A percentile compares a stretch with the other conserved stretches of the same genome.
These are phyloP conservation scores for Cavia porcellus DNA, from an alignment of 2,113 vertebrate species.

Conservation along the genomic window DNA sequence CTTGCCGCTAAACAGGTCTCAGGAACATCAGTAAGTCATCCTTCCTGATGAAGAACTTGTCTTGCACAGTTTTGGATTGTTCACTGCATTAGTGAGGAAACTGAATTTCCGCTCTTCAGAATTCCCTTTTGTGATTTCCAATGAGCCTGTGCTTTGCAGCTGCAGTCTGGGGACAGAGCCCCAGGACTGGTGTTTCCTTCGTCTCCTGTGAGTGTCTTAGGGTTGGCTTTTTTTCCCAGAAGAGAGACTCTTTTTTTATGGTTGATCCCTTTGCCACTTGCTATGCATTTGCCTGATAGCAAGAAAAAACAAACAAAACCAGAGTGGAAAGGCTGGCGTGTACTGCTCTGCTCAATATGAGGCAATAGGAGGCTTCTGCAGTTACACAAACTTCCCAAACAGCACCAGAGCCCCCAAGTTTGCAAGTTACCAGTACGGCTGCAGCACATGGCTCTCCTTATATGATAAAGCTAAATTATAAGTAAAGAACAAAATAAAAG, in stretches of 20 bases:
- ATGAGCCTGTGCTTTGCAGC: conserved; percentile 1
- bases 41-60: background rate
- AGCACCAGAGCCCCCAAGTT: conserved; percentile 66
- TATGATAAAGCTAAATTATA: no score
- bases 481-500: no score
- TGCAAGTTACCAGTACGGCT: conserved; percentile 51
- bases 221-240: conserved; percentile 40
- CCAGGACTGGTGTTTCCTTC: background rate
- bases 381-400: conserved; percentile 49
- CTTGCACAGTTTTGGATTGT: background rate
- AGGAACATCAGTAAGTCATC: background rate
- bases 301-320: conserved; percentile 13
- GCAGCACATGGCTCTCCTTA: background rate
- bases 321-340: background rate
- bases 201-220: conserved; percentile 58
- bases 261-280: conserved; percentile 80
- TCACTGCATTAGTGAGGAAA: background rate
- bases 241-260: conserved; percentile 52
- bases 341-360: background rate
- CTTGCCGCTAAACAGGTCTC: background rate
- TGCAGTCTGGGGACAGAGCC: background rate
- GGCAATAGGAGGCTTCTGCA: conserved; percentile 20
- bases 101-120: background rate
- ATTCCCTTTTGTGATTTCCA: background rate
- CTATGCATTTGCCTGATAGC: conserved; percentile 6